Evolutionary conservation across 2,888 invertebrate genomes (phyloP), one percentile per base, ranked within the genome.

Genomic region (Isoperla grammatica): DNA sequence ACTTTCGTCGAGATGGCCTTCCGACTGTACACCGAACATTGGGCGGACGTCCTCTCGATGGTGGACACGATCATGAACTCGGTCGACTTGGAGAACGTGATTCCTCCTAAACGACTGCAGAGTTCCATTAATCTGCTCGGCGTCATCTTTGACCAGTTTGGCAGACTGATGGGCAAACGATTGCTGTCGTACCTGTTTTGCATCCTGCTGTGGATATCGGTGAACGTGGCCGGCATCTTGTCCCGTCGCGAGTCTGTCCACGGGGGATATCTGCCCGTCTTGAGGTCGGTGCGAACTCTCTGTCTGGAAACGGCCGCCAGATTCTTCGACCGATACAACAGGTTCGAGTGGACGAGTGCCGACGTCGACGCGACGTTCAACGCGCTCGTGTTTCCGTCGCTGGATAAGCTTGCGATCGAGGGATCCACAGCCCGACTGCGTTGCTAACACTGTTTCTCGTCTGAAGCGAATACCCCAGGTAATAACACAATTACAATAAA

Each of bases 1-100:
- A 78, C 81, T 66, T 96, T 96, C 70, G 79, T 92, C 1, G 81
- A 87, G 71, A 88, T 96, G 83, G 85, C 92, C 0, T 93, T 95
- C 70, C 82, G 83, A 39, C 81, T 83, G 64, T 83, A 89, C 69
- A 76, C 80, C 40, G 67, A 69, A 23, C 71, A 71, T 60, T 67
- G 68, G 70, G 78, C 79, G 70, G 74, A 82, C 55, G 77, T 83
- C 19, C 73, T 78, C 55, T 73, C 76, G 49, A 79, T 86, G 68
- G 75, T 80, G 2, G 68, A 72, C 2, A 69, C 72, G 48, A 76
- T 84, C 1, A 64, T 71, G 11, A 67, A 72, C 4, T 78, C 75
- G 56, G 75, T 84, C 17, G 78, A 86, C 72, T 73, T 88, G 0
- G 76, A 77, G 12, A 46, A 67, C 23, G 69, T 79, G 3, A 70